Evolutionary conservation across 2,888 invertebrate species (phyloP), one percentile per base, ranked within the genome.

Genomic region (Cinara cedri): DNA sequence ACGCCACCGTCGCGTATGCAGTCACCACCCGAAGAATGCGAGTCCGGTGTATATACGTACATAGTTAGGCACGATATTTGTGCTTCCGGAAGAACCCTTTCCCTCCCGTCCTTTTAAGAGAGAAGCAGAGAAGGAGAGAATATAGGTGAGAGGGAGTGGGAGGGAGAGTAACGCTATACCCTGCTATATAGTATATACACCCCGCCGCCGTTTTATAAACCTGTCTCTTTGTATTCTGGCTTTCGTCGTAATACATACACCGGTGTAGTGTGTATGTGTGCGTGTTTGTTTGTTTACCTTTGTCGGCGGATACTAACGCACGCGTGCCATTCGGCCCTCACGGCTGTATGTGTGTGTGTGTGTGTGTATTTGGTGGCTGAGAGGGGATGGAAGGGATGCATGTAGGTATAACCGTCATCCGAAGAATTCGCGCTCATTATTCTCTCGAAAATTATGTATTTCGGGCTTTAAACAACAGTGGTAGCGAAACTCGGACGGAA

Each of bases 401-500:
- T 34, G 3, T 34, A 6, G 24, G 21, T 42, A 26, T 24, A 75
- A 11, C 57, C 24, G 68, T 57, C 68, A 68, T 76, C 76, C 49
- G 49, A 76, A 76, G 76, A 76, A 76, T 76, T 76, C 34, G 26
- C 16, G 76, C 21, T 68, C 76, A 44, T 76, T 76, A 60, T 57
- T 76, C 76, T 68, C 76, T 55, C 76, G 44, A 46, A 55, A 66
- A 76, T 68, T 55, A 66, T 34, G 46, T 46, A 68, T 76, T 66
- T 60, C 66, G 57, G 16, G 76, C 68, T 76, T 49, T 60, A 13
- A 68, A 76, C 66, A 49, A 49, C 44, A 57, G 34, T 4, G n/a
- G n/a, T n/a, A 57, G 3, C 26, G 66, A 57, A 26, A 24, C 66
- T 55, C 55, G 9, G 21, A n/a, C 24, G 68, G 66, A 76, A 57